Conservation (phyloP, 2,888 invertebrate genomes). For the Argyresthia goedartella region DNA sequence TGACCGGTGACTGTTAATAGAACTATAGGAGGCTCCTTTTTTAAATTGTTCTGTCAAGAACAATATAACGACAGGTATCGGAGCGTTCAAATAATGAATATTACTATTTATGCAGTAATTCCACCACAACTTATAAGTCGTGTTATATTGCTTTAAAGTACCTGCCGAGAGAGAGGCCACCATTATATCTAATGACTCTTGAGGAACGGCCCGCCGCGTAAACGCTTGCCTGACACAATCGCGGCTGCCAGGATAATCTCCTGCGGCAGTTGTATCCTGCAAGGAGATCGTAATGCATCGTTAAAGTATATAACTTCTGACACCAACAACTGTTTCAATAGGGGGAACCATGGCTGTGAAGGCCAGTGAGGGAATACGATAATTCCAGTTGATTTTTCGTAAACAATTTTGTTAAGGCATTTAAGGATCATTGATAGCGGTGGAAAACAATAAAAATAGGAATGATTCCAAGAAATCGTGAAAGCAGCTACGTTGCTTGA, state of each 20-base stretch:
- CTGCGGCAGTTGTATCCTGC: constrained; percentile 2
- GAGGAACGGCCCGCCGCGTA: neutral
- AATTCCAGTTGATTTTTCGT: no score
- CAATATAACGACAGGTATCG: neutral
- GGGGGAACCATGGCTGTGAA: constrained; percentile 7
- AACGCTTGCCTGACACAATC: constrained; percentile 9
- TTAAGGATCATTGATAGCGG: constrained; percentile 7
- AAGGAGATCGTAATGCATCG: neutral
- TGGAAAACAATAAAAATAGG: constrained; percentile 10
- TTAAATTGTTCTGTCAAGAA: constrained; percentile 8
- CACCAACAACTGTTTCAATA: neutral
- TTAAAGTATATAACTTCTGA: neutral
- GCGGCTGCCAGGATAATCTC: constrained; percentile 9
- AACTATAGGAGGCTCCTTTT: no score
- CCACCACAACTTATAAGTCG: constrained; percentile 9
- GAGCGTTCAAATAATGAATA: no score
- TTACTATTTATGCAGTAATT: neutral
- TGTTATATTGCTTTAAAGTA: constrained; percentile 7
- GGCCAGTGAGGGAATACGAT: constrained; percentile 10
- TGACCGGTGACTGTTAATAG: no score
- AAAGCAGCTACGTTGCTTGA: constrained; percentile 7
- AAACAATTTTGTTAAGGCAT: constrained; percentile 8
- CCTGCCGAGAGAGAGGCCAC: constrained; percentile 7
- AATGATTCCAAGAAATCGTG: constrained; percentile 6
- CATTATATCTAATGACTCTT: constrained; percentile 8